phyloP scores from a whole-genome alignment of 1,140 invertebrate genomes.

The Euura lappo region DNA sequence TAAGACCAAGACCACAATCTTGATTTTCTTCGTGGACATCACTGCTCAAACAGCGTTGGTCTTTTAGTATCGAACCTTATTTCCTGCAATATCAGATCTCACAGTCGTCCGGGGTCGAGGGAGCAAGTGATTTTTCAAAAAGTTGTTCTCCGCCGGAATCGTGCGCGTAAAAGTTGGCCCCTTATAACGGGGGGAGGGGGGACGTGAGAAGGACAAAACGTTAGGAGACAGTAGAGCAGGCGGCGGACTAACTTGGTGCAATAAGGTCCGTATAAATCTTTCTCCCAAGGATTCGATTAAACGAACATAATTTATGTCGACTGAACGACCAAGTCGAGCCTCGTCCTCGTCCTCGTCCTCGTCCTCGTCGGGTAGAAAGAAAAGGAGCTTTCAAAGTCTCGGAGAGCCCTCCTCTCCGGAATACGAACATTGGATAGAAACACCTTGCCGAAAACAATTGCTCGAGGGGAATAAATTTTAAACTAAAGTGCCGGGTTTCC shows the following conservation, averaged over 20 bases:
- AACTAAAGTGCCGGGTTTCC: neutral
- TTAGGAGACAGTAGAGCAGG: constrained; percentile 11
- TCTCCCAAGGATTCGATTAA: constrained; percentile 52
- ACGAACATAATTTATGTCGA: constrained; percentile 48
- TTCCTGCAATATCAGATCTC: too few relatives aligned
- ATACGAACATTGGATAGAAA: neutral
- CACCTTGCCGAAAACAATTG: constrained; percentile 43
- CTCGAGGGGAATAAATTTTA: constrained; percentile 41
- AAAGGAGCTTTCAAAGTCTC: constrained; percentile 8
- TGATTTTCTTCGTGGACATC: too few relatives aligned
- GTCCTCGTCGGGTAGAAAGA: neutral
- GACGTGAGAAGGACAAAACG: too few relatives aligned
- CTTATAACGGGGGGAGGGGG: neutral
- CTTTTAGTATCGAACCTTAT: too few relatives aligned
- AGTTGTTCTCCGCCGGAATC: too few relatives aligned
- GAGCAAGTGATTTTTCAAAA: too few relatives aligned
- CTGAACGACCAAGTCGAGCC: neutral
- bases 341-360: neutral
- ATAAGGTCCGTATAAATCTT: constrained; percentile 53
- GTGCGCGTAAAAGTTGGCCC: too few relatives aligned
- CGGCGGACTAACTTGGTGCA: constrained; percentile 22
- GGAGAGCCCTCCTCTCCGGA: neutral
- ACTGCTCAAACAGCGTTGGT: too few relatives aligned
- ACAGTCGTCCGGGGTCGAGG: too few relatives aligned
- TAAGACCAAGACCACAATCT: too few relatives aligned